These are phyloP conservation scores for Anguilla megastoma DNA, from an alignment of 2,797 vertebrate species.

Conservation along the genomic window DNA sequence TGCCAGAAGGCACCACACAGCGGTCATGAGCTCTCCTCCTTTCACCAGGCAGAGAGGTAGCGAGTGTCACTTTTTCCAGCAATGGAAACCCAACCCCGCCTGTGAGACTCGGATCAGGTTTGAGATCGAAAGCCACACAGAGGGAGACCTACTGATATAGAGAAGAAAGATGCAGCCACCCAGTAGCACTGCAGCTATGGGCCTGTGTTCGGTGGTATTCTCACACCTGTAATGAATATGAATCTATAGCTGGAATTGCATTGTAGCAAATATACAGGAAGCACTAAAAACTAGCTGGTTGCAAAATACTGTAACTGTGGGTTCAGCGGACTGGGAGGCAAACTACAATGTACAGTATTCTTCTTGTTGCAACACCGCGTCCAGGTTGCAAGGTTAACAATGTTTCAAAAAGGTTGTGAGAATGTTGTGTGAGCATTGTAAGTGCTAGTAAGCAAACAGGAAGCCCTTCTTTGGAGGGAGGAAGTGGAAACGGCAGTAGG, in stretches of 20 bases:
- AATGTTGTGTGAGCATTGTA: neutral
- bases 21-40: neutral
- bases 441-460: neutral
- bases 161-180: neutral
- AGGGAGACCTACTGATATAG: neutral
- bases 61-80: slow-evolving; percentile 5
- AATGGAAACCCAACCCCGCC: neutral
- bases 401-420: neutral
- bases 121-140: neutral
- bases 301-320: neutral
- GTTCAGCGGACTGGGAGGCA: neutral
- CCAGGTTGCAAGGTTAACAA: neutral
- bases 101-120: neutral
- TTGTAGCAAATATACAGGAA: neutral
- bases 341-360: neutral
- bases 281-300: neutral
- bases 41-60: neutral
- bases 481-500: neutral
- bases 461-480: neutral
- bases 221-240: neutral
- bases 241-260: neutral
- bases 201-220: neutral
- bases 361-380: neutral
- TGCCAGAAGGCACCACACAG: neutral
- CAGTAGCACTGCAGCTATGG: neutral